A percentile compares a stretch with the other conserved stretches of the same genome.
phyloP scores from a whole-genome alignment of 2,888 invertebrate genomes.

The Baccha elongata region DNA sequence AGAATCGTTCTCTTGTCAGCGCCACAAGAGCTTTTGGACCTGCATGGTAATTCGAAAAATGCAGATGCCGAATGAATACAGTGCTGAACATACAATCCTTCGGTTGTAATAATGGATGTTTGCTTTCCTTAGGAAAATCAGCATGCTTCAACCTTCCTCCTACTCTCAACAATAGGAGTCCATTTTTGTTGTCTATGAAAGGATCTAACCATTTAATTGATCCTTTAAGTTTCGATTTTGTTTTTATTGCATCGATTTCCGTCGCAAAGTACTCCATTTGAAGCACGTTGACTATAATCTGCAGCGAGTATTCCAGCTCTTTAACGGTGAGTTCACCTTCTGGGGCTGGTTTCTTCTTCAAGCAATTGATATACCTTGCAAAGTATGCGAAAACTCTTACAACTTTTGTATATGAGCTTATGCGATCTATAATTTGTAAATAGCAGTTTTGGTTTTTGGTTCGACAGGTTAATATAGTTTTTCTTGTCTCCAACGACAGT shows the following conservation, averaged over 20 bases:
- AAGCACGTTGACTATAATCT: background rate
- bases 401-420: too few relatives aligned
- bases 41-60: background rate
- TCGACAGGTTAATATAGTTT: too few relatives aligned
- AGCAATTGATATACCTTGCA: too few relatives aligned
- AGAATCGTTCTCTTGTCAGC: background rate
- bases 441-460: too few relatives aligned
- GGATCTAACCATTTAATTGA: background rate
- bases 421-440: too few relatives aligned
- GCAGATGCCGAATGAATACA: background rate
- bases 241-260: background rate
- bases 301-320: background rate
- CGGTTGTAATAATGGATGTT: background rate
- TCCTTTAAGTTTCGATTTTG: background rate
- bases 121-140: background rate
- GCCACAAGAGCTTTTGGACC: slow-evolving; percentile 10
- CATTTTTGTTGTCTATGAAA: background rate
- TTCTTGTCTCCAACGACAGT: too few relatives aligned
- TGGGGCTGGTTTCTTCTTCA: background rate
- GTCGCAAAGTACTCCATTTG: background rate
- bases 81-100: background rate
- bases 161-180: background rate
- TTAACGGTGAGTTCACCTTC: background rate
- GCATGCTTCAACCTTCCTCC: background rate
- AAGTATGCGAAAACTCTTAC: too few relatives aligned